These are phyloP conservation scores for Gallinago solitaria DNA, from an alignment of 2,797 vertebrate species.

Conservation along the genomic window DNA sequence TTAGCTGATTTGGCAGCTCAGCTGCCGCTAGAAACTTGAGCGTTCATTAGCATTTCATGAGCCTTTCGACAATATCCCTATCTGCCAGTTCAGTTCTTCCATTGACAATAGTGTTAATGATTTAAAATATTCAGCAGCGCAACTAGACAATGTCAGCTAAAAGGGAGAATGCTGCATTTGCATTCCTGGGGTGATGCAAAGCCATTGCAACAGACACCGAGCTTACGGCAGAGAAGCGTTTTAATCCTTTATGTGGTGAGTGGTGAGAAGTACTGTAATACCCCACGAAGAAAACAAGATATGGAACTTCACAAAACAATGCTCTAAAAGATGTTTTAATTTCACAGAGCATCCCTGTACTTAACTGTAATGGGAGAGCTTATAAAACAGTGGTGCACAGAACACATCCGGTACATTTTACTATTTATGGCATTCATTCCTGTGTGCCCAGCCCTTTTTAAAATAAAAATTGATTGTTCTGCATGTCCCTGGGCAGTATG, in stretches of 20 bases:
- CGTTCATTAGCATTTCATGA: constrained; percentile 65
- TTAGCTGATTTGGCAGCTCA: constrained; percentile 31
- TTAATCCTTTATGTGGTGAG: constrained; percentile 38
- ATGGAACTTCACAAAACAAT: neutral
- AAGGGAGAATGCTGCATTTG: constrained; percentile 38
- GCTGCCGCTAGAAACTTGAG: constrained; percentile 39
- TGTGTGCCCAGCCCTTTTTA: neutral
- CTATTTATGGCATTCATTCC: neutral
- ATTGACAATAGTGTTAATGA: constrained; percentile 63
- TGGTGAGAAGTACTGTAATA: neutral
- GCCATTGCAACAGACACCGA: constrained; percentile 48
- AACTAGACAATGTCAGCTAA: constrained; percentile 57
- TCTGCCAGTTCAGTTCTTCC: constrained; percentile 58
- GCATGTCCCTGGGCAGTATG: neutral
- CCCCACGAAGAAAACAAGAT: constrained; percentile 24
- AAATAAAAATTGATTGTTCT: neutral
- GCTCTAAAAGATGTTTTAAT: neutral
- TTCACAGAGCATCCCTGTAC: neutral
- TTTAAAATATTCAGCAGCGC: constrained; percentile 67
- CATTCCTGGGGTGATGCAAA: constrained; percentile 32
- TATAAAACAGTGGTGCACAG: neutral
- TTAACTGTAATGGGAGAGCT: neutral
- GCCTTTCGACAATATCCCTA: constrained; percentile 60
- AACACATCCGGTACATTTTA: neutral
- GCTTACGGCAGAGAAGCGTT: constrained; percentile 51